Evolutionary conservation across 2,797 vertebrate species (phyloP), one percentile per base, ranked within the genome.

Genomic region (Sebastolobus alascanus): DNA sequence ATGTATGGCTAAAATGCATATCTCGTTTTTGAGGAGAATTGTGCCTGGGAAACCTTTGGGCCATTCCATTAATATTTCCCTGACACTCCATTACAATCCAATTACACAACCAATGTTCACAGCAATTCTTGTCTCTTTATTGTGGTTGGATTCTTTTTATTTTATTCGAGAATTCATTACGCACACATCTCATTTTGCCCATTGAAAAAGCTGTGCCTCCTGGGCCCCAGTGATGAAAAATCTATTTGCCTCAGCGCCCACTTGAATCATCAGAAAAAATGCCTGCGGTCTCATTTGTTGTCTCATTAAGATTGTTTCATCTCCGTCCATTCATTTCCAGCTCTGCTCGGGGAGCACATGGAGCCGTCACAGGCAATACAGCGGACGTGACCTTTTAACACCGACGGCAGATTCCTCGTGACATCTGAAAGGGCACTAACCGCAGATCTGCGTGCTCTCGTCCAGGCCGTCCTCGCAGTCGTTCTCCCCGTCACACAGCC

Each of bases 401-500:
- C 25, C 8, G 8, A 59, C 58, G 3, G 60, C 63, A 76, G 73
- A 81, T 56, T 84, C 29, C 72, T 43, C 8, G 3, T 6, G 60
- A 75, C 85, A 65, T 54, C 38, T 22, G 35, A 84, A 80, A 82
- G 74, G 82, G 60, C 76, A 92, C 94, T 84, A 79, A 99, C 99
- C 97, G 10, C 99, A 99, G n/a, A 99, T 89, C 80, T 96, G 95
- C 63, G 96, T 94, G 40, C 97, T 98, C 91, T 99, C 99, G 33
- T 99, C 99, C 2, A 97, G 94, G 3, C 97, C 97, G 2, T 99
- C 96, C 9, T 97, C 97, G 4, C 99, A 99, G 89, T 99, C 99
- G 31, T 99, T 97, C 75, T 99, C 98, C 0, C 99, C 99, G 14
- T 99, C 99, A 77, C 99, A 99, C 35, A 97, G 93, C 99, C 99